phyloP scores from a whole-genome alignment of 2,113 vertebrate genomes.

The Silurus asotus region DNA sequence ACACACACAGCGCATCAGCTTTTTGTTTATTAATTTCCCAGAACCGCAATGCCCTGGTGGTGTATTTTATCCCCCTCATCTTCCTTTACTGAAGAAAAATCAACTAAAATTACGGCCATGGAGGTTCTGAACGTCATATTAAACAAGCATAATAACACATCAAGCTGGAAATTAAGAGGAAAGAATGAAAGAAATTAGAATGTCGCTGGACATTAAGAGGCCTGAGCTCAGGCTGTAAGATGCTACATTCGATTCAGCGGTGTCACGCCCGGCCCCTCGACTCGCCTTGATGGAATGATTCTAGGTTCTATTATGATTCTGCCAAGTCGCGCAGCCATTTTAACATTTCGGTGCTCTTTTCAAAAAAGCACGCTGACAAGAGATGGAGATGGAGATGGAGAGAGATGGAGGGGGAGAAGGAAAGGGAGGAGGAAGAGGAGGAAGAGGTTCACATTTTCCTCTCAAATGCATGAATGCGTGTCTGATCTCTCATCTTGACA shows the following conservation, averaged over 20 bases:
- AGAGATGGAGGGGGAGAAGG: conserved; percentile 29
- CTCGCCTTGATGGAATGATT: conserved; percentile 79
- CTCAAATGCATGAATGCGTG: conserved; percentile 74
- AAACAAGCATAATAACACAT: conserved; percentile 29
- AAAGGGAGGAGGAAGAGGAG: background rate
- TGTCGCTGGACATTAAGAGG: conserved; percentile 52
- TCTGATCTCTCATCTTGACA: conserved; percentile 63
- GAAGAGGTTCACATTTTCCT: conserved; percentile 56
- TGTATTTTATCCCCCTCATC: too few relatives aligned
- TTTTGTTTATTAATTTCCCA: background rate
- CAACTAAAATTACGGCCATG: background rate
- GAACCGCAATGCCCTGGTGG: background rate
- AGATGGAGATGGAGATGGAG: conserved; percentile 39
- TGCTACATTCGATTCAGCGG: conserved; percentile 61
- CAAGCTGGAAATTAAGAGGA: conserved; percentile 14
- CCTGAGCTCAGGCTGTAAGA: conserved; percentile 62
- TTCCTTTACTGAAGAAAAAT: background rate
- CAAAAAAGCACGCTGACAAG: conserved; percentile 57
- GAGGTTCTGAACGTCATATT: conserved; percentile 12
- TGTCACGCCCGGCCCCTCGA: conserved; percentile 42
- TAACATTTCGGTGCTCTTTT: conserved; percentile 72
- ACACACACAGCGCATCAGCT: too few relatives aligned
- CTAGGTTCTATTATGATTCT: conserved; percentile 74
- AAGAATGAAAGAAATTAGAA: conserved; percentile 37
- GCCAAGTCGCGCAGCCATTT: conserved; percentile 67